Evolutionary conservation across 2,888 invertebrate species (phyloP).

Genomic region (Globia sparganii): DNA sequence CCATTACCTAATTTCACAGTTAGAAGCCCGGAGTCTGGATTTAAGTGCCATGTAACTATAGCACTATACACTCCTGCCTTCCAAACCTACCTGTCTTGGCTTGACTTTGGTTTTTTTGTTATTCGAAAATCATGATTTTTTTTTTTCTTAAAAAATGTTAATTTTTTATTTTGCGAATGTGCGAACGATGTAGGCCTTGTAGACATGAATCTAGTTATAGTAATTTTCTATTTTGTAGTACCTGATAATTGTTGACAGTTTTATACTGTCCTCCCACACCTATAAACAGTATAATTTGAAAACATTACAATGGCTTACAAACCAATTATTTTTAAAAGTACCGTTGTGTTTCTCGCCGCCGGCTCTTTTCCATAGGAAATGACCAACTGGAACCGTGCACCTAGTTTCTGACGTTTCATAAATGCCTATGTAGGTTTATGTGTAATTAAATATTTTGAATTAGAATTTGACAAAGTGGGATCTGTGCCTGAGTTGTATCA

Average conservation of each 20-base stretch:
- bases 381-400: neutral
- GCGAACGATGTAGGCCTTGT: neutral
- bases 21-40: neutral
- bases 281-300: neutral
- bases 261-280: neutral
- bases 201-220: no score
- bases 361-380: neutral
- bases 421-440: neutral
- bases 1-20: neutral
- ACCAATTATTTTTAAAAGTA: neutral
- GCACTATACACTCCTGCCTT: neutral
- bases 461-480: neutral
- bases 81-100: neutral
- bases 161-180: neutral
- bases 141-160: neutral
- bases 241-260: neutral
- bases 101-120: neutral
- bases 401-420: neutral
- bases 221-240: no score
- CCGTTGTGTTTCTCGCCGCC: neutral
- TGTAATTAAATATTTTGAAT: neutral
- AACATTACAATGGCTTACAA: neutral
- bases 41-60: neutral
- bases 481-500: neutral
- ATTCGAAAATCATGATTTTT: neutral